Evolutionary conservation across 2,797 vertebrate species (phyloP).

Genomic region (Siniperca undulata): DNA sequence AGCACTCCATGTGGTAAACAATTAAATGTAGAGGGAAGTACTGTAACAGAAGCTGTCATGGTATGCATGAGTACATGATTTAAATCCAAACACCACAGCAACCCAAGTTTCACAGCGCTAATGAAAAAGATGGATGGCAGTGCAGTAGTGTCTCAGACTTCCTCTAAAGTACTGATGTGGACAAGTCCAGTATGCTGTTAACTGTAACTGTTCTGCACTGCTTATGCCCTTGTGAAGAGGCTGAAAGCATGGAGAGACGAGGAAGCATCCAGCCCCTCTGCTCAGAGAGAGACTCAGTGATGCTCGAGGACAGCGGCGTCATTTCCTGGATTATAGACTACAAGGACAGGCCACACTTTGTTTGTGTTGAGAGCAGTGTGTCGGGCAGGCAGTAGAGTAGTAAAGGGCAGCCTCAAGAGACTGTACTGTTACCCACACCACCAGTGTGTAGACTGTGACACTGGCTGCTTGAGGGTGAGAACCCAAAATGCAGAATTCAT

Average conservation of each 20-base stretch:
- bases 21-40: not conserved
- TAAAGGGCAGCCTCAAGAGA: slow-evolving; percentile 51
- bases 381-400: slow-evolving; percentile 53
- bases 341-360: slow-evolving; percentile 63
- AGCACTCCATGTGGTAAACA: not conserved
- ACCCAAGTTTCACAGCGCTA: slow-evolving; percentile 13
- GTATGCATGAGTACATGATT: not conserved
- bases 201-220: slow-evolving; percentile 10
- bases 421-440: slow-evolving; percentile 46
- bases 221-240: slow-evolving; percentile 19
- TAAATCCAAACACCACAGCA: slow-evolving; percentile 14
- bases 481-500: slow-evolving; percentile 36
- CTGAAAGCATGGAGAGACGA: slow-evolving; percentile 17
- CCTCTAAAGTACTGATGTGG: not conserved
- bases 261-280: slow-evolving; percentile 16
- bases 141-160: not conserved
- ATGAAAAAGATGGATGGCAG: slow-evolving; percentile 17
- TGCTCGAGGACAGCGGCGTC: slow-evolving; percentile 52
- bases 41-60: not conserved
- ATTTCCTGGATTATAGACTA: slow-evolving; percentile 64
- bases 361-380: slow-evolving; percentile 59
- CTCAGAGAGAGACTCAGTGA: slow-evolving; percentile 54
- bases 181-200: slow-evolving; percentile 2
- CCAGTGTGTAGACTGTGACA: slow-evolving; percentile 28
- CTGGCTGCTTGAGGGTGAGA: slow-evolving; percentile 19